Conservation (phyloP, 1,140 invertebrate species). For the Callitettix versicolor region DNA sequence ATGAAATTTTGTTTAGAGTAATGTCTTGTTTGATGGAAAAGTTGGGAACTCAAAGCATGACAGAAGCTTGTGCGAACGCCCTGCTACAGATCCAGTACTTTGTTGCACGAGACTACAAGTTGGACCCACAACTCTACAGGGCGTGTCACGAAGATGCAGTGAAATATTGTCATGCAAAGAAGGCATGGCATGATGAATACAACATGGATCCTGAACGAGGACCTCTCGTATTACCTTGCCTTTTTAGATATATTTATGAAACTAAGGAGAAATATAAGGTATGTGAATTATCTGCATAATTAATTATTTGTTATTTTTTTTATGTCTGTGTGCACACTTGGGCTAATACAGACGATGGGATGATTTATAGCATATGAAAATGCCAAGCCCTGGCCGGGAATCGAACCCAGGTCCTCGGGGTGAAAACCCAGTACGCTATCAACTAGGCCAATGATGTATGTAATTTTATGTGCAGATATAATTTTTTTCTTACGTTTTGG, state of each 20-base stretch:
- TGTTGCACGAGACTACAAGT: slow-evolving; percentile 83
- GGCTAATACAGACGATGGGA: too few relatives aligned
- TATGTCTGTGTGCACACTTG: too few relatives aligned
- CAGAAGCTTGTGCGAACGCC: slow-evolving; percentile 75
- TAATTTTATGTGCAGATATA: too few relatives aligned
- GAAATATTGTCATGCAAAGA: slow-evolving; percentile 66
- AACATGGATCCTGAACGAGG: slow-evolving; percentile 57
- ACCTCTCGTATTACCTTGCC: slow-evolving; percentile 80
- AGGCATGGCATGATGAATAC: slow-evolving; percentile 61
- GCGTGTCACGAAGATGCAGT: slow-evolving; percentile 80
- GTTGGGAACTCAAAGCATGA: slow-evolving; percentile 76
- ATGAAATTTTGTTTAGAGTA: slow-evolving; percentile 48
- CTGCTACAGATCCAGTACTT: slow-evolving; percentile 96
- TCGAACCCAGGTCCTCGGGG: too few relatives aligned
- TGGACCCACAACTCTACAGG: slow-evolving; percentile 82
- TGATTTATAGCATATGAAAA: too few relatives aligned
- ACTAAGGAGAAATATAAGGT: slow-evolving; percentile 20
- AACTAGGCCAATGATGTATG: too few relatives aligned
- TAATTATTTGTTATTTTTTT: too few relatives aligned
- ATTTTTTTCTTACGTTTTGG: too few relatives aligned
- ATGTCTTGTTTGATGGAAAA: slow-evolving; percentile 92
- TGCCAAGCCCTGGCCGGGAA: too few relatives aligned
- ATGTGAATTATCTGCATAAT: background rate
- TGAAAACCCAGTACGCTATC: too few relatives aligned
- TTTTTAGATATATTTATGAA: slow-evolving; percentile 79